Percentiles rank a stretch among this genome's conserved stretches.
Conservation (phyloP, 2,888 invertebrate genomes). For the Ichneumoninae sp. region DNA sequence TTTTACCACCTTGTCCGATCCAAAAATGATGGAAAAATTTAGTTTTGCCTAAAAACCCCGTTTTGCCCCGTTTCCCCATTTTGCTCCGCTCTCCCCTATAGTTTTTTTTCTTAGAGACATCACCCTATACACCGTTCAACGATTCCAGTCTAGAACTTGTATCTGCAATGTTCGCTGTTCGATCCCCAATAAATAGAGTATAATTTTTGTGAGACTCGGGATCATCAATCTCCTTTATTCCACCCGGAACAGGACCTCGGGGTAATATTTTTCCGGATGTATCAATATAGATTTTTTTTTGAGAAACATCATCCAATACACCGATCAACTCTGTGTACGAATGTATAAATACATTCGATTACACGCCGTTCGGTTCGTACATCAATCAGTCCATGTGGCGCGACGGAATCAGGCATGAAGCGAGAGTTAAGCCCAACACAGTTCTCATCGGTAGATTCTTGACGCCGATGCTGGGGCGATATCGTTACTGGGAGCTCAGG, state of each 20-base stretch:
- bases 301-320: neutral
- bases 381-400: conserved; percentile 17
- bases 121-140: too few species aligned
- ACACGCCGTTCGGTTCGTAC: conserved; percentile 1
- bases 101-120: too few species aligned
- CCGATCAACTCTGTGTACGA: neutral
- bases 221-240: too few species aligned
- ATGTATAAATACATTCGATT: conserved; percentile 12
- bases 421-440: conserved; percentile 31
- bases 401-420: conserved; percentile 30
- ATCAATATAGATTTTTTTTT: neutral
- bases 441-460: conserved; percentile 51
- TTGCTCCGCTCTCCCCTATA: too few species aligned
- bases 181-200: neutral
- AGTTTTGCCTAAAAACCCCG: too few species aligned
- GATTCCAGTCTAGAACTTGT: too few species aligned
- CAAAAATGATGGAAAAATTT: too few species aligned
- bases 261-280: neutral
- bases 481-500: conserved; percentile 22
- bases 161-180: neutral
- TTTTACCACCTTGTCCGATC: too few species aligned
- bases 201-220: neutral
- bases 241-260: too few species aligned
- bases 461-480: conserved; percentile 37
- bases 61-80: too few species aligned